Base-by-base conservation (phyloP, 2,888 invertebrate species). In the Metallyticus violacea region DNA sequence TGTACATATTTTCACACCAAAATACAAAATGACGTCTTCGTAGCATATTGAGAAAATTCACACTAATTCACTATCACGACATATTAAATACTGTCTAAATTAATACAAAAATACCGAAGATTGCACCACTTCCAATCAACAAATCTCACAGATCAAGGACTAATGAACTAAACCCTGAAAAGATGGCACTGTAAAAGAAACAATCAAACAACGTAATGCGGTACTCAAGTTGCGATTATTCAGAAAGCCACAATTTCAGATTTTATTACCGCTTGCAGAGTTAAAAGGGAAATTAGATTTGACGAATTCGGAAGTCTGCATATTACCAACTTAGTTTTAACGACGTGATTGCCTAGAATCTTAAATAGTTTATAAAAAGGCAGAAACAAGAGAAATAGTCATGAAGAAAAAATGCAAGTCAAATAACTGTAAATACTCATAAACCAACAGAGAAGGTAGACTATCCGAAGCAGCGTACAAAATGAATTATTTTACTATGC, bases 131-230 rank as follows among this genome's bases (percentile, higher is more conserved):
- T 86, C 29, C 29, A 26, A 86, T 86, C 85, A 86, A 86, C 86
- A 87, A n/a, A 87, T 85, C 81, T 22, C 40, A 85, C 77, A 40
- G 78, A 87, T 86, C 87, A 88, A 88, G 87, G 88, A 88, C 87
- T 88, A 88, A 86, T 87, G 86, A 88, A 85, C 87, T 88, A 87
- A 85, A 86, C 85, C 85, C 81, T 85, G 80, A 83, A 88, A 85
- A 87, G 87, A 87, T 88, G 88, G 88, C 88, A 88, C 86, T 88
- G 83, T 81, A 81, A 85, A 85, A 82, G 62, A 79, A 85, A 87
- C 82, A 87, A 85, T 40, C 83, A 82, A 85, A 79, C 78, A 85
- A 25, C 82, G 62, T 26, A 85, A 15, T 83, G 83, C 87, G 87
- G 78, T 81, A 77, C 26, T 26, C 77, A 9, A 9, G 27, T 7